phyloP scores from a whole-genome alignment of 2,888 invertebrate species.

The Pammene aurita region DNA sequence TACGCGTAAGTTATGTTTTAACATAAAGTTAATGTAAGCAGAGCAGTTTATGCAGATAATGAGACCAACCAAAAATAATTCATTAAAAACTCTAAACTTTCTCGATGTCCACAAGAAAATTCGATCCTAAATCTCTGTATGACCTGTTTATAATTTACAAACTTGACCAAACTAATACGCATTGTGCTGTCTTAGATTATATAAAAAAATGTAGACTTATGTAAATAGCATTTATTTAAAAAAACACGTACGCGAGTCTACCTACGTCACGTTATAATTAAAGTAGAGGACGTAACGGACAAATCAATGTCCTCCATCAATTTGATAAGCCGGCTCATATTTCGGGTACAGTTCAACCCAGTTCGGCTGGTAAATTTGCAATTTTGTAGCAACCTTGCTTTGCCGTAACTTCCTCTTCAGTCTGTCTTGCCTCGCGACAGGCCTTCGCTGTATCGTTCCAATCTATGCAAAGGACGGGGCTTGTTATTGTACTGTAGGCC shows the following conservation, averaged over 20 bases:
- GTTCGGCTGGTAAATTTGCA: neutral
- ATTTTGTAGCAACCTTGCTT: conserved; percentile 29
- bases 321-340: neutral
- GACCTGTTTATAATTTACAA: no score
- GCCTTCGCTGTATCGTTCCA: conserved; percentile 35
- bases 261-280: conserved; percentile 13
- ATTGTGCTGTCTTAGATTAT: no score
- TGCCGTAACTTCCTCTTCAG: conserved; percentile 28
- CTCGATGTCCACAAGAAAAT: no score
- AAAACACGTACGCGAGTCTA: neutral
- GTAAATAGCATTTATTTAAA: no score
- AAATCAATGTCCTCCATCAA: conserved; percentile 5
- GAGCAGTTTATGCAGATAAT: no score
- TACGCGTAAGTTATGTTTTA: no score
- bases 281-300: conserved; percentile 9
- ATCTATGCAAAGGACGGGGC: conserved; percentile 37
- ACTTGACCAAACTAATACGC: no score
- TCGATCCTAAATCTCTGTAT: no score
- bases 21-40: no score
- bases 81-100: no score
- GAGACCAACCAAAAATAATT: no score
- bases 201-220: no score
- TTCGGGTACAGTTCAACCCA: conserved; percentile 8
- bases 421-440: conserved; percentile 36
- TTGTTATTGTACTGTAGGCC: conserved; percentile 18